phyloP scores from a whole-genome alignment of 2,113 vertebrate species.

The Channa maculata region DNA sequence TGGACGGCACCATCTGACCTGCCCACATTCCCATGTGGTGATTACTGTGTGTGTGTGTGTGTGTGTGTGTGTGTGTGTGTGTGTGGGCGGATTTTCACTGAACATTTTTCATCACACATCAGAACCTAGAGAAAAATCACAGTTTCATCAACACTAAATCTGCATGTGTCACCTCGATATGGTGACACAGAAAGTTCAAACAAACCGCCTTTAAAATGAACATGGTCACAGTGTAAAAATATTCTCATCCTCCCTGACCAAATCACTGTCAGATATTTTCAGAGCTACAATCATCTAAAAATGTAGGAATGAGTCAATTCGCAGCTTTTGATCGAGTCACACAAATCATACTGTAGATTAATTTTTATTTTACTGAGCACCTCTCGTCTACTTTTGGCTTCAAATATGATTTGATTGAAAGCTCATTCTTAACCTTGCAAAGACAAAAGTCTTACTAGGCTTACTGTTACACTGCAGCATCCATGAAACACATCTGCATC shows the following conservation, averaged over 20 bases:
- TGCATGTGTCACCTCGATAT: not conserved
- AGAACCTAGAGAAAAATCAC: slow-evolving; percentile 7
- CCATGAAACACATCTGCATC: no score
- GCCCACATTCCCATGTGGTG: slow-evolving; percentile 42
- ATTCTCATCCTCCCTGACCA: no score
- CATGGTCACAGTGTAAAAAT: no score
- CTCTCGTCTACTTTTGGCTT: not conserved
- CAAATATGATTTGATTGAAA: not conserved
- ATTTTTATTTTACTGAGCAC: no score
- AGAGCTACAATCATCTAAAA: no score
- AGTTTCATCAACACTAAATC: not conserved
- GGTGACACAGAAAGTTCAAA: not conserved
- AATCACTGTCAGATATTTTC: no score
- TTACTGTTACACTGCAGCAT: no score
- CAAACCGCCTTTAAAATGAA: not conserved
- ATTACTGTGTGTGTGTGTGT: slow-evolving; percentile 31
- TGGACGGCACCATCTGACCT: slow-evolving; percentile 36
- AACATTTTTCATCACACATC: slow-evolving; percentile 20
- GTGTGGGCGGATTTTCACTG: slow-evolving; percentile 30
- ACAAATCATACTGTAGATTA: no score
- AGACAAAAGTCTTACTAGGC: no score
- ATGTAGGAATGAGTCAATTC: no score
- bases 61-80: slow-evolving; percentile 34
- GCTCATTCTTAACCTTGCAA: not conserved
- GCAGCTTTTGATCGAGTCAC: no score